Conservation (phyloP, 2,888 invertebrate genomes). For the Catocala sponsa region DNA sequence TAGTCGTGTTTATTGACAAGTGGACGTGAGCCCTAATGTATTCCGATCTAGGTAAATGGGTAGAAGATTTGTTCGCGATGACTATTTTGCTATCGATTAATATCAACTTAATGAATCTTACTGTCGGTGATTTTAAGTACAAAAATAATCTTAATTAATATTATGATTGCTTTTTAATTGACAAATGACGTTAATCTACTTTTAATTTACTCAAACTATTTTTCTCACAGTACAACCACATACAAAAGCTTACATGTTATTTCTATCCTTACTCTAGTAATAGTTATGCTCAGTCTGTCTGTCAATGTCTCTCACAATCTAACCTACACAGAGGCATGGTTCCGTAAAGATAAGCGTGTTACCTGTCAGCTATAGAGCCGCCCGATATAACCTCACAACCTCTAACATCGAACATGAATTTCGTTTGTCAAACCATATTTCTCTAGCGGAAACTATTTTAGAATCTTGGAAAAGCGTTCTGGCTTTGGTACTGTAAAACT, state of each 20-base stretch:
- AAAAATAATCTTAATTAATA: too few relatives aligned
- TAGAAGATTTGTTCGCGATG: not conserved
- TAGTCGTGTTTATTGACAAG: not conserved
- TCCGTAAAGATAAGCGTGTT: conserved; percentile 54
- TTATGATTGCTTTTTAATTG: too few relatives aligned
- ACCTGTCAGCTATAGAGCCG: conserved; percentile 47
- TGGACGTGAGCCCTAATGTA: not conserved
- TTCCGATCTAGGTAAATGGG: not conserved
- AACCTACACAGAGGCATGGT: conserved; percentile 37
- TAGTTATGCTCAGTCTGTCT: conserved; percentile 25
- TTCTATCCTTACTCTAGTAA: conserved; percentile 14
- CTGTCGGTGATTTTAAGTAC: too few relatives aligned
- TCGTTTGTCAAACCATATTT: conserved; percentile 32
- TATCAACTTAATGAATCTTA: too few relatives aligned
- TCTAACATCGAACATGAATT: conserved; percentile 29
- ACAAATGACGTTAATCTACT: too few relatives aligned
- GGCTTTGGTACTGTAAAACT: not conserved
- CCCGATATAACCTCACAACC: conserved; percentile 31
- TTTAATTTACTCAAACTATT: too few relatives aligned
- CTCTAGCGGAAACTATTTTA: conserved; percentile 27
- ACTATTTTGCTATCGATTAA: not conserved
- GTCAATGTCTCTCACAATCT: conserved; percentile 40
- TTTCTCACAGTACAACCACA: not conserved
- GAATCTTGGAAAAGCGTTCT: conserved; percentile 7
- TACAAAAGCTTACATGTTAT: not conserved